These are phyloP conservation scores for Porites rus DNA, from an alignment of 92 coral and sea anemone genomes.

Conservation along the genomic window DNA sequence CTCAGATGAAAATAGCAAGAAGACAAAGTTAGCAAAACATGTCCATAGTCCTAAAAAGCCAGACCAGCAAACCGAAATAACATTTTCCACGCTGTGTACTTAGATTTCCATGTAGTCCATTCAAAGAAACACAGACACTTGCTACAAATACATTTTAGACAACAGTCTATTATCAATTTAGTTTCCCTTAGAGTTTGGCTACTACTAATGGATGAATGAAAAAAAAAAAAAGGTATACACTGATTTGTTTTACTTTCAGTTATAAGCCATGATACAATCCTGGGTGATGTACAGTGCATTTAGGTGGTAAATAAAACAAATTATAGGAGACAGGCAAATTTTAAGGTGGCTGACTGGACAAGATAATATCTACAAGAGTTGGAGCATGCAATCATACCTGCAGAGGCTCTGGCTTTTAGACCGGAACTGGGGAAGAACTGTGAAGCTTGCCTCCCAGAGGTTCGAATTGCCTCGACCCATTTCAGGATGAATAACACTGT, in stretches of 20 bases:
- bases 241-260: conserved; percentile 2
- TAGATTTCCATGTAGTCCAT: too few relatives aligned
- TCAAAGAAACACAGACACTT: too few relatives aligned
- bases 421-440: conserved; percentile 38
- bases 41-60: background rate
- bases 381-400: conserved; percentile 46
- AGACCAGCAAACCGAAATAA: conserved; percentile 4
- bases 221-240: background rate
- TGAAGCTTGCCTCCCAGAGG: conserved; percentile 45
- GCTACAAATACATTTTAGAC: too few relatives aligned
- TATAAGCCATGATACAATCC: conserved; percentile 13
- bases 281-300: background rate
- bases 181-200: too few relatives aligned
- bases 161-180: too few relatives aligned
- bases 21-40: background rate
- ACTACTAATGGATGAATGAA: too few relatives aligned
- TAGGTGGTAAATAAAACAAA: conserved; percentile 8
- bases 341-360: conserved; percentile 14
- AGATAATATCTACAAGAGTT: background rate
- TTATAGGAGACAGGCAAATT: conserved; percentile 6
- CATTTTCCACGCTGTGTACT: background rate
- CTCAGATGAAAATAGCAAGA: conserved; percentile 5
- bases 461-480: conserved; percentile 57
- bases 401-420: conserved; percentile 52
- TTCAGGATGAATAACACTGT: conserved; percentile 28